Conservation (phyloP, 2,888 invertebrate genomes). For the Flexamia atlantica region DNA sequence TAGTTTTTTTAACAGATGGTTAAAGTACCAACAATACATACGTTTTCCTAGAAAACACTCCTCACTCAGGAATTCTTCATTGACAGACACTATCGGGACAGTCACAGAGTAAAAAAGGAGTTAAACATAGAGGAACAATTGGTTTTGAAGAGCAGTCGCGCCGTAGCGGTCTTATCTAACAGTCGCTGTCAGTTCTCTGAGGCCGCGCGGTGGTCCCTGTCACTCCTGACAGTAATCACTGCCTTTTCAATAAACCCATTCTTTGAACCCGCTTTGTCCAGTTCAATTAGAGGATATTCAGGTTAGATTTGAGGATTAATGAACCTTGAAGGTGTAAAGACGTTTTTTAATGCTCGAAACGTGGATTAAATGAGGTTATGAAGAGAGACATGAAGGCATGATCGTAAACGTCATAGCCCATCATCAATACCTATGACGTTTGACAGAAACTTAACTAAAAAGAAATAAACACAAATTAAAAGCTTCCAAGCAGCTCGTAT, state of each 20-base stretch:
- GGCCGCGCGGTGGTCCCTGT: slow-evolving; percentile 7
- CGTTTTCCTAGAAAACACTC: too few relatives aligned
- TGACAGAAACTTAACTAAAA: too few relatives aligned
- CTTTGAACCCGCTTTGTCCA: slow-evolving; percentile 15
- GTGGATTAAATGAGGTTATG: background rate
- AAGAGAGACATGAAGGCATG: too few relatives aligned
- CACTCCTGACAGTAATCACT: slow-evolving; percentile 35
- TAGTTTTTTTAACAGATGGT: too few relatives aligned
- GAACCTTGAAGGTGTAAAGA: background rate
- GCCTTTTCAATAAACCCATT: slow-evolving; percentile 33
- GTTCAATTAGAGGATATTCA: slow-evolving; percentile 23
- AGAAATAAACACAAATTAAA: too few relatives aligned
- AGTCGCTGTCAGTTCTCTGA: background rate
- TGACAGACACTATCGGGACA: too few relatives aligned
- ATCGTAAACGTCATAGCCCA: too few relatives aligned
- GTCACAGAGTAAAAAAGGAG: background rate
- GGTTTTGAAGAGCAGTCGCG: background rate
- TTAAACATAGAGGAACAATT: background rate
- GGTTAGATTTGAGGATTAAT: background rate
- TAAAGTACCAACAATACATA: too few relatives aligned
- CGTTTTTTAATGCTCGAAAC: background rate
- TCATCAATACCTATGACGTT: too few relatives aligned
- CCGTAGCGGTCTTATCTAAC: slow-evolving; percentile 30
- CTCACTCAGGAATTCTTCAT: too few relatives aligned
- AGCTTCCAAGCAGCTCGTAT: too few relatives aligned